Evolutionary conservation across 2,113 vertebrate genomes (phyloP).

Genomic region (Microcebus griseorufus): DNA sequence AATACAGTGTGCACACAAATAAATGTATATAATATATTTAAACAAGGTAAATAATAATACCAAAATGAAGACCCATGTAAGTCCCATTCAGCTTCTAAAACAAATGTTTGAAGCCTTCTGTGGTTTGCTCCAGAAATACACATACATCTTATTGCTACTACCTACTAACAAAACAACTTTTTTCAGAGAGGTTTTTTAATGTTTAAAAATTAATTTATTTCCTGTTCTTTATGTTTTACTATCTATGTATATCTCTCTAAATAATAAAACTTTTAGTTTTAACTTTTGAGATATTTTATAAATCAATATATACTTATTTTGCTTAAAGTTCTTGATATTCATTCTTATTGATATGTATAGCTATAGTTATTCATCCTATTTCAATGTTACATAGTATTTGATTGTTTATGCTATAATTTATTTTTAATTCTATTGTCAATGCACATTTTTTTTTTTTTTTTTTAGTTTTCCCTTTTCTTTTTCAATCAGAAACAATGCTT

Average conservation of each 20-base stretch:
- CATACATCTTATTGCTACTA: neutral
- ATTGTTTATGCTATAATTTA: neutral
- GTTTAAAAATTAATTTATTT: neutral
- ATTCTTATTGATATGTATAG: neutral
- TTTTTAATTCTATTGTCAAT: neutral
- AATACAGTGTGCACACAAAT: neutral
- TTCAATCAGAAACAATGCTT: neutral
- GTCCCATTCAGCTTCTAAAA: conserved; percentile 1
- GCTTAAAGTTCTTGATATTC: neutral
- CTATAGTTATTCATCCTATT: neutral
- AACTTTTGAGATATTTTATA: conserved; percentile 20
- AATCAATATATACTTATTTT: neutral
- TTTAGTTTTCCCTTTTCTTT: neutral
- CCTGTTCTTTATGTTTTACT: neutral
- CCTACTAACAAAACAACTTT: neutral
- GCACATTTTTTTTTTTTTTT: neutral
- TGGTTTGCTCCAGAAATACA: neutral
- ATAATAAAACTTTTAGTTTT: neutral
- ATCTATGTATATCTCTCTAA: neutral
- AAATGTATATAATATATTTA: neutral
- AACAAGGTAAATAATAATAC: neutral
- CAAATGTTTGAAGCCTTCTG: neutral
- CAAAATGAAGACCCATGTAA: neutral
- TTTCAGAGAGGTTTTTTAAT: neutral
- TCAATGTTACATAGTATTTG: neutral